These are phyloP conservation scores for Ageneiosus marmoratus DNA, from an alignment of 2,113 vertebrate genomes.

Conservation along the genomic window DNA sequence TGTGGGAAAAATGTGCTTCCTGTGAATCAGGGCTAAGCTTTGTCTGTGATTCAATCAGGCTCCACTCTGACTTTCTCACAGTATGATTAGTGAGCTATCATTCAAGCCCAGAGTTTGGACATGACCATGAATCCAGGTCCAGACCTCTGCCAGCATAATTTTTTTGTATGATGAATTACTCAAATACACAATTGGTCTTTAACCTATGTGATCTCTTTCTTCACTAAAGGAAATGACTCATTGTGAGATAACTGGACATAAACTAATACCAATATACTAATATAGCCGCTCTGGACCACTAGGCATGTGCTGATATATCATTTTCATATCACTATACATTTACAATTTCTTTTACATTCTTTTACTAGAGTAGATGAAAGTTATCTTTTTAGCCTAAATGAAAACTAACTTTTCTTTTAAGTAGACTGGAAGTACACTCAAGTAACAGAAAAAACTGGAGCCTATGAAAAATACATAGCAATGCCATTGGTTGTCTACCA, in stretches of 20 bases:
- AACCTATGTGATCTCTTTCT: background rate
- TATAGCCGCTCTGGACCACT: background rate
- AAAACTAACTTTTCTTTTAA: background rate
- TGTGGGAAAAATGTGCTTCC: conserved; percentile 72
- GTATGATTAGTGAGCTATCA: conserved; percentile 77
- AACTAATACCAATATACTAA: background rate
- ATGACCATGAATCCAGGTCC: conserved; percentile 83
- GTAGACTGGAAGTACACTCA: too few species aligned
- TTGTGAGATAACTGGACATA: background rate
- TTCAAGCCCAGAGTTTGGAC: conserved; percentile 76
- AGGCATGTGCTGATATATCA: background rate
- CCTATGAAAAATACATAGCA: too few species aligned
- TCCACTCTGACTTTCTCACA: conserved; percentile 61
- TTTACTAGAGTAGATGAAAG: background rate
- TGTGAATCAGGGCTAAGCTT: conserved; percentile 40
- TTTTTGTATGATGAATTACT: background rate
- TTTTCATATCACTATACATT: background rate
- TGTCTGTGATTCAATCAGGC: conserved; percentile 51
- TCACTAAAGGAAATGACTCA: background rate
- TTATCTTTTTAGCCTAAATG: background rate
- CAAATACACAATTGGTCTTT: background rate
- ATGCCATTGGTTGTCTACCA: too few species aligned
- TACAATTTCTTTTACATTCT: background rate
- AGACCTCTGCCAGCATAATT: conserved; percentile 69
- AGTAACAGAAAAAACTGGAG: too few species aligned